Percentiles rank a stretch among this genome's conserved stretches.
Evolutionary conservation across 2,113 vertebrate genomes (phyloP).

Genomic region (Zosterops japonicus): DNA sequence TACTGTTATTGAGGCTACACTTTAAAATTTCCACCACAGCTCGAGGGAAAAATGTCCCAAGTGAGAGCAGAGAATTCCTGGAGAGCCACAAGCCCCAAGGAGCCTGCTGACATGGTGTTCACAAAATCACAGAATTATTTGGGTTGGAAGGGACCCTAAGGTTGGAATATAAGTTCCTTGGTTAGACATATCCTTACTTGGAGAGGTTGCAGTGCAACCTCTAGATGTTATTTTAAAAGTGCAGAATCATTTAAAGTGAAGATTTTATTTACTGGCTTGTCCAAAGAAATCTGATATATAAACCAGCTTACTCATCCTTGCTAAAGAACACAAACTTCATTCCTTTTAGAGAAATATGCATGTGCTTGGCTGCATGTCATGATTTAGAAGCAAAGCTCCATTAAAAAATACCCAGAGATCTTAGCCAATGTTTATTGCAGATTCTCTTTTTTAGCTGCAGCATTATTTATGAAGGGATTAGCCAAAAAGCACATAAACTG

Average conservation of each 20-base stretch:
- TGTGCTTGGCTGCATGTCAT: not conserved
- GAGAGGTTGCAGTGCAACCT: not conserved
- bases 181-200: slow-evolving; percentile 32
- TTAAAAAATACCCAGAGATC: not conserved
- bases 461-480: slow-evolving; percentile 30
- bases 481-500: slow-evolving; percentile 16
- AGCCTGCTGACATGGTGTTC: not conserved
- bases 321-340: not conserved
- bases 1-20: fast-evolving
- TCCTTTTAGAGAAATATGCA: not conserved
- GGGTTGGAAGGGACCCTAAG: not conserved
- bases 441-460: not conserved
- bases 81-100: not conserved
- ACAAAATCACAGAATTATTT: not conserved
- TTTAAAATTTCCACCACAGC: not conserved
- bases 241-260: not conserved
- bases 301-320: not conserved
- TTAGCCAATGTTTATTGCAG: not conserved
- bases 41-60: not conserved
- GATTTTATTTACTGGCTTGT: not conserved
- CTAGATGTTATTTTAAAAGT: slow-evolving; percentile 13
- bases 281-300: not conserved
- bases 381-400: not conserved
- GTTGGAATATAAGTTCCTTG: not conserved
- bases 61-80: not conserved